A percentile compares a stretch with the other conserved stretches of the same genome.
Evolutionary conservation across 2,113 vertebrate species (phyloP).

Genomic region (Gambusia affinis): DNA sequence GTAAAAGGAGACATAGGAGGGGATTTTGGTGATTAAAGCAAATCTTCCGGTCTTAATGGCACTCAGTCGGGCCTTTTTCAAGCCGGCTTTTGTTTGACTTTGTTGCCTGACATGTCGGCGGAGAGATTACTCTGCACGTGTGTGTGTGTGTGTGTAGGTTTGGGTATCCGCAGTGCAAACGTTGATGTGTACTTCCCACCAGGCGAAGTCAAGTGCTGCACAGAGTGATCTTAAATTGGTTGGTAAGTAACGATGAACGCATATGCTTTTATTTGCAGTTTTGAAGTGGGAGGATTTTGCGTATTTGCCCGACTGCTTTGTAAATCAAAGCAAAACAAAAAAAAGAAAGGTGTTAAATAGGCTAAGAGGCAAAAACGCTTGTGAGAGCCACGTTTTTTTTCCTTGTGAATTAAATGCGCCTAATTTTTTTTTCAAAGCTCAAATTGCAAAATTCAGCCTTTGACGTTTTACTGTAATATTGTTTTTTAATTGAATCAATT

Average conservation of each 20-base stretch:
- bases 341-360: conserved; percentile 46
- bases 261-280: neutral
- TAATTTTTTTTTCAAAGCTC: neutral
- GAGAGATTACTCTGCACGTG: conserved; percentile 38
- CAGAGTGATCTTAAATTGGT: conserved; percentile 24
- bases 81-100: conserved; percentile 65
- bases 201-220: neutral
- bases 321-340: conserved; percentile 33
- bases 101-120: conserved; percentile 44
- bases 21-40: conserved; percentile 66
- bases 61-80: conserved; percentile 34
- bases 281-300: conserved; percentile 4
- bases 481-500: neutral
- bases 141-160: neutral
- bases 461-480: neutral
- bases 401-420: neutral
- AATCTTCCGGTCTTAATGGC: conserved; percentile 49
- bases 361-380: conserved; percentile 82
- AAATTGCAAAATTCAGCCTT: neutral
- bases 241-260: conserved; percentile 8
- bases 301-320: conserved; percentile 42
- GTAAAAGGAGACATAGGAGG: conserved; percentile 59
- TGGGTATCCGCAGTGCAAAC: neutral
- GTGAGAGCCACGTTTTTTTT: conserved; percentile 32
- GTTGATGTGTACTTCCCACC: neutral